Evolutionary conservation across 2,113 vertebrate genomes (phyloP).

Genomic region (Morone chrysops): DNA sequence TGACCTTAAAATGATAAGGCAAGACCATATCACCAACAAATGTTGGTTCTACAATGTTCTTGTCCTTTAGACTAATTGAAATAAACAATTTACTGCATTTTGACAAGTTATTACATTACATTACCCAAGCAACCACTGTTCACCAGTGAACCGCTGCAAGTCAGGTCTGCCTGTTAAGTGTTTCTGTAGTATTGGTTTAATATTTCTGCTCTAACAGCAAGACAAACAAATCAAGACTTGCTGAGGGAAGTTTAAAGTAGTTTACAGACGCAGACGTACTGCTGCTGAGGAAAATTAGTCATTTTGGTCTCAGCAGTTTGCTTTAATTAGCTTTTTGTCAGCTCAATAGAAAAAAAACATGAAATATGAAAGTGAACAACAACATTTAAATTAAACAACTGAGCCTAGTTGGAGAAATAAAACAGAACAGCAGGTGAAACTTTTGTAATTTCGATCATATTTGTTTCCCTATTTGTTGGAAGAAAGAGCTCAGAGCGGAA

Average conservation of each 20-base stretch:
- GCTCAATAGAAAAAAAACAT: constrained; percentile 30
- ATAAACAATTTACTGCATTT: not conserved
- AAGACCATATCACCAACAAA: not conserved
- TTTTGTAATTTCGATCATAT: constrained; percentile 10
- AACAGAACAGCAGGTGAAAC: constrained; percentile 54
- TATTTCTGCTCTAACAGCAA: not conserved
- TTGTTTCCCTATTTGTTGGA: constrained; percentile 6
- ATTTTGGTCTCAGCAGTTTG: constrained; percentile 51
- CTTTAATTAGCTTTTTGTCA: constrained; percentile 52
- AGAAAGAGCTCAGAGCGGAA: constrained; percentile 8
- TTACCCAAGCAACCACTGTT: too few species aligned
- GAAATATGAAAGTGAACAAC: constrained; percentile 17
- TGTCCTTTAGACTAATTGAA: not conserved
- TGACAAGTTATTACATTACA: not conserved
- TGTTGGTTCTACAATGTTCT: not conserved
- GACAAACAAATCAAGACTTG: not conserved
- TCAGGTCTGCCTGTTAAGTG: not conserved
- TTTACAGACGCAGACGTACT: constrained; percentile 8
- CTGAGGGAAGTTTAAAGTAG: not conserved
- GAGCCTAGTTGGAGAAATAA: constrained; percentile 10
- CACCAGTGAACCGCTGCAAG: not conserved
- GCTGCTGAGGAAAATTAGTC: constrained; percentile 37
- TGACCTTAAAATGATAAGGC: not conserved
- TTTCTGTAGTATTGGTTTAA: not conserved
- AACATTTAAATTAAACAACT: constrained; percentile 29